phyloP scores from a whole-genome alignment of 2,888 invertebrate genomes.

The Lepidocyrtoides sp. region DNA sequence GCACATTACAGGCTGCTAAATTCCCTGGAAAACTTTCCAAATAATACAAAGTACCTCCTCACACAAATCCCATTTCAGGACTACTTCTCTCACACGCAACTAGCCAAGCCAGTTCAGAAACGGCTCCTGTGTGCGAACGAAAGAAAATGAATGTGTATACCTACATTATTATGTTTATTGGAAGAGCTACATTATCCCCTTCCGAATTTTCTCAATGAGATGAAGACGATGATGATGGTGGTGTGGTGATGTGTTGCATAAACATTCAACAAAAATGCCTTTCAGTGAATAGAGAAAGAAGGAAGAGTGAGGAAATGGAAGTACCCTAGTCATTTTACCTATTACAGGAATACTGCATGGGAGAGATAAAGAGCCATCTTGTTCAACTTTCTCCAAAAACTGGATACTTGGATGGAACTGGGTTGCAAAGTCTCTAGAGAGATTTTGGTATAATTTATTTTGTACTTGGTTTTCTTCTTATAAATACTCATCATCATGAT shows the following conservation, averaged over 20 bases:
- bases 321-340: slow-evolving; percentile 37
- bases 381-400: slow-evolving; percentile 29
- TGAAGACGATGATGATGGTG: slow-evolving; percentile 33
- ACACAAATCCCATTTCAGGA: slow-evolving; percentile 25
- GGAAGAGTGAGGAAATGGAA: neutral
- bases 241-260: slow-evolving; percentile 47
- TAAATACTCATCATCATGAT: slow-evolving; percentile 54
- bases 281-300: slow-evolving; percentile 22
- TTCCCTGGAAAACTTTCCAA: slow-evolving; percentile 19
- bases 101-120: neutral
- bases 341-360: neutral
- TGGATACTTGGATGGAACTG: neutral
- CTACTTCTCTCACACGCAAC: neutral
- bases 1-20: neutral
- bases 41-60: slow-evolving; percentile 10
- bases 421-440: slow-evolving; percentile 18
- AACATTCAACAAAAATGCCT: slow-evolving; percentile 50
- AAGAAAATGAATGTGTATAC: neutral
- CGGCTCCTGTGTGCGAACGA: neutral
- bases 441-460: slow-evolving; percentile 60
- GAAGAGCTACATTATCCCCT: slow-evolving; percentile 30
- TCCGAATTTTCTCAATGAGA: slow-evolving; percentile 47
- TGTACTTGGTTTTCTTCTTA: slow-evolving; percentile 37
- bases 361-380: neutral
- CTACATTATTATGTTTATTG: slow-evolving; percentile 27